Percentiles rank a stretch among this genome's conserved stretches.
These are phyloP conservation scores for Rhinophrynus dorsalis DNA, from an alignment of 2,797 vertebrate genomes.

Conservation along the genomic window DNA sequence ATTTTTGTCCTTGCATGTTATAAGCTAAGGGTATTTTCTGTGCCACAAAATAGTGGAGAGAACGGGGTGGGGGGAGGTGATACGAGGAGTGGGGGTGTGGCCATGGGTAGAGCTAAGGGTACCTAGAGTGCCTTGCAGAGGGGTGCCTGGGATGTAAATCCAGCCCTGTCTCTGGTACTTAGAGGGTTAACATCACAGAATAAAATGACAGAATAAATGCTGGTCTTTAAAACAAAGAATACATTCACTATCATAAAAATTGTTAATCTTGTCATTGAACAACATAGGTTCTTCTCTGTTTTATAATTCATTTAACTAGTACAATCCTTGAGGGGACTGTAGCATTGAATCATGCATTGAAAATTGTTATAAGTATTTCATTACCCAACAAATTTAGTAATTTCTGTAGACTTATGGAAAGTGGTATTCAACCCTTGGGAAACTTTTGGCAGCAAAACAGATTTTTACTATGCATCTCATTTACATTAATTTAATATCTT, in stretches of 20 bases:
- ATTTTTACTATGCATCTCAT: conserved; percentile 64
- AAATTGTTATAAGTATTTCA: conserved; percentile 65
- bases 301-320: conserved; percentile 65
- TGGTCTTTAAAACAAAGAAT: conserved; percentile 16
- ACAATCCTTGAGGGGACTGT: conserved; percentile 63
- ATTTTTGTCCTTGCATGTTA: no score
- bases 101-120: no score
- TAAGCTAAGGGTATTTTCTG: no score
- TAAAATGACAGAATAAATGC: no score
- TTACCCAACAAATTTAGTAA: conserved; percentile 67
- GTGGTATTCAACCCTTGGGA: conserved; percentile 67
- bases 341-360: conserved; percentile 66
- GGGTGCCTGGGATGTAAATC: no score
- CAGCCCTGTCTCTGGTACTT: no score
- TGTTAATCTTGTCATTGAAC: conserved; percentile 65
- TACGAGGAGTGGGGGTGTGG: no score
- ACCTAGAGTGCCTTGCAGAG: no score
- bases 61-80: no score
- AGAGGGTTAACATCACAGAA: no score
- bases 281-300: conserved; percentile 60
- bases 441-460: conserved; percentile 60
- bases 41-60: no score
- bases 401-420: conserved; percentile 68
- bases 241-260: conserved; percentile 47
- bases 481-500: conserved; percentile 60